Base-by-base conservation (phyloP, 2,797 vertebrate species). In the Pelochelys cantorii region DNA sequence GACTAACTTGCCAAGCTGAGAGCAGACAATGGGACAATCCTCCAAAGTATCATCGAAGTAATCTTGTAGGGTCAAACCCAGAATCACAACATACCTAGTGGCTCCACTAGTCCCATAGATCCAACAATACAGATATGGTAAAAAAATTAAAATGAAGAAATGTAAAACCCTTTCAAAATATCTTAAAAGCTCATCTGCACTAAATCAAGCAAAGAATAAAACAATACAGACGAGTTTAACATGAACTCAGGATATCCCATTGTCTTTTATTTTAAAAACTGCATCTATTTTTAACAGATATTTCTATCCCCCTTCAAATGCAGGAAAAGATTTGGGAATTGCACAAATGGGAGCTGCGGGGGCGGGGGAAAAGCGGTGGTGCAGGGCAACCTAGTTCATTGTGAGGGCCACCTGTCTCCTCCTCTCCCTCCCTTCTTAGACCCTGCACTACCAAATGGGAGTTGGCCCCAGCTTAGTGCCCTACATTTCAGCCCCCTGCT, bases 51-150 rank as follows among this genome's bases (percentile, higher is more conserved):
- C n/a, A 48, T 3, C 1, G 29, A 84, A 29, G 3, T 11, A 34
- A 75, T 13, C 7, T 34, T 34, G 55, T 9, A 14, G 10, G 5
- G 1, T 27, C 37, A 0, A 0, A 37, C 8, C 17, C 68, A 84
- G 7, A 90, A 29, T 25, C n/a, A 79, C 29, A 62, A 48, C 1
- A 29, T 37, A 29, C 48, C 53, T 25, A 11, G 2, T 25, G 25
- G 1, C 80, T 14, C 9, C n/a, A 81, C 9, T 42, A 57, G 79
- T n/a, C 55, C 12, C 34, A 37, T 27, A 31, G 77, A 31, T 20
- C 42, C 3, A 68, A 62, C 27, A 48, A 37, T 15, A 78, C 0
- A 0, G 82, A 4, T n/a, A 27, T 8, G 18, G 29, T 14, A 17
- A 15, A 81, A 87, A 84, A 56, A 62, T 5, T 75, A 25, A 60